Conservation (phyloP, 2,113 vertebrate species). For the Vombatus ursinus region DNA sequence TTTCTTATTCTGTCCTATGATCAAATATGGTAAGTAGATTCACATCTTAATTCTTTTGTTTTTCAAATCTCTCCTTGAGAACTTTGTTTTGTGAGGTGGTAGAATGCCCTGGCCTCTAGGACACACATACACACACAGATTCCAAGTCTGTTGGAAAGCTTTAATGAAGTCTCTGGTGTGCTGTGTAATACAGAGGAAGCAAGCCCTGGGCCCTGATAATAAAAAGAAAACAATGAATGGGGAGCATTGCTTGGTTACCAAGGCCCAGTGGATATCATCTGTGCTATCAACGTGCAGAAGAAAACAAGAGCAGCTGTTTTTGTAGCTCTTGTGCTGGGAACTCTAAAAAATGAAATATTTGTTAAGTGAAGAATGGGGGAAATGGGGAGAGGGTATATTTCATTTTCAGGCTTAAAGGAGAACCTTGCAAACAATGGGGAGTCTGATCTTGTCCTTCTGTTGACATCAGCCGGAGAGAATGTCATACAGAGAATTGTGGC, state of each 20-base stretch:
- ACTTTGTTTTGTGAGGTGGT: not conserved
- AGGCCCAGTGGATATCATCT: not conserved
- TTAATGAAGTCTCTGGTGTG: not conserved
- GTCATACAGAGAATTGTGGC: not conserved
- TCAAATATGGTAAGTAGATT: not conserved
- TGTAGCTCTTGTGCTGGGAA: not conserved
- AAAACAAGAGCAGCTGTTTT: conserved; percentile 50
- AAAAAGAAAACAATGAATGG: not conserved
- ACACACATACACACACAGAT: not conserved
- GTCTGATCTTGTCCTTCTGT: not conserved
- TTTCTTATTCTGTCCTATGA: not conserved
- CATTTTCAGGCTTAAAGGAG: not conserved
- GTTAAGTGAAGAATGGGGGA: not conserved
- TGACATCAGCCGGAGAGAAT: not conserved
- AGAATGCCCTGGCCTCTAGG: not conserved
- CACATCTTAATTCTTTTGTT: not conserved
- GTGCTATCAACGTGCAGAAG: not conserved
- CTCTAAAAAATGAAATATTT: conserved; percentile 49
- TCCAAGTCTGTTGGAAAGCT: not conserved
- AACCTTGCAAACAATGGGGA: not conserved
- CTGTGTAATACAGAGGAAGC: not conserved
- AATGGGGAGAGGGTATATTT: not conserved
- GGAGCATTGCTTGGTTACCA: not conserved
- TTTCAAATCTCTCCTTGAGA: not conserved
- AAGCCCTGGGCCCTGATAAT: not conserved